Conservation (phyloP, 2,888 invertebrate species). For the Mimas tiliae region DNA sequence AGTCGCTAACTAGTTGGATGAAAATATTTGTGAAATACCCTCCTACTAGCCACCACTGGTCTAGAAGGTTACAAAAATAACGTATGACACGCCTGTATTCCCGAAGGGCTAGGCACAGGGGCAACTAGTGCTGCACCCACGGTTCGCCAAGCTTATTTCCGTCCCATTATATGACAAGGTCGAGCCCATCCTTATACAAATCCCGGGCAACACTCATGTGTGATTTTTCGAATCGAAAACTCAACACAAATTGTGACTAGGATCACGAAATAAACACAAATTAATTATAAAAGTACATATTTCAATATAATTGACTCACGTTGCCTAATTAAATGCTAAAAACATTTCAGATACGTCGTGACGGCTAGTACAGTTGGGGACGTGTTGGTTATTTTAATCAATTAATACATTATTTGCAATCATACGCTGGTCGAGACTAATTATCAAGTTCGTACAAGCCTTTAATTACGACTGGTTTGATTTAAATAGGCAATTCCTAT, state of each 20-base stretch:
- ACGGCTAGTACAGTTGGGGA: background rate
- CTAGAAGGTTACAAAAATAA: no score
- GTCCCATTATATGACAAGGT: no score
- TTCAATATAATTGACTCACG: slow-evolving; percentile 7
- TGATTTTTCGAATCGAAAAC: no score
- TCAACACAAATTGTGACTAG: background rate
- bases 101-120: no score
- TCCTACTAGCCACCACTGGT: no score
- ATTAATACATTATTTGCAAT: slow-evolving; percentile 13
- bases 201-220: no score
- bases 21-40: no score
- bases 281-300: background rate
- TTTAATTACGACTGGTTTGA: background rate
- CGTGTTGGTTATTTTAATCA: slow-evolving; percentile 11
- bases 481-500: background rate
- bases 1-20: no score
- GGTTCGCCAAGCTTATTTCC: no score
- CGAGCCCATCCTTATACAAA: no score
- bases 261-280: background rate
- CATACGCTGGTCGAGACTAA: background rate
- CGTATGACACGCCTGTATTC: no score
- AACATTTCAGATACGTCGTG: slow-evolving; percentile 17
- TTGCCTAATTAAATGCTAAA: slow-evolving; percentile 9
- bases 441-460: background rate
- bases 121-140: no score